A percentile compares a stretch with the other conserved stretches of the same genome.
These are phyloP conservation scores for Metopia argyrocephala DNA, from an alignment of 2,888 invertebrate genomes.

Conservation along the genomic window DNA sequence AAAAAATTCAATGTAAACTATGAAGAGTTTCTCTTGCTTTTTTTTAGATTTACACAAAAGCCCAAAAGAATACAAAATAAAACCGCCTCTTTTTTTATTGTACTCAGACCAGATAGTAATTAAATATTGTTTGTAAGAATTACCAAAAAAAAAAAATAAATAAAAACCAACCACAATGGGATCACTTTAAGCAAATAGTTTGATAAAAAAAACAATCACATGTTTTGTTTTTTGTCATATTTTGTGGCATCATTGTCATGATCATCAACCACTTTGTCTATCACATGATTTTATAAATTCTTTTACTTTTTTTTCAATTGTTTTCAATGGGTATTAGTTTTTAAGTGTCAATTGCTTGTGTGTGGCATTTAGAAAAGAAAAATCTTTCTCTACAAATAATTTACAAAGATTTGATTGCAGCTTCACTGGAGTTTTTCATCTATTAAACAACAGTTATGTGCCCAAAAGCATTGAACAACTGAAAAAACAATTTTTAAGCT, in stretches of 20 bases:
- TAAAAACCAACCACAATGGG: neutral
- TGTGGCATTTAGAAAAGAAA: constrained; percentile 43
- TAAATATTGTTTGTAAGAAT: constrained; percentile 42
- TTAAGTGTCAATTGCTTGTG: constrained; percentile 57
- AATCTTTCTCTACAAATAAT: neutral
- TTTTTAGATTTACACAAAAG: constrained; percentile 14
- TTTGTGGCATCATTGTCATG: constrained; percentile 40
- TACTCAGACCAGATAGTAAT: constrained; percentile 24
- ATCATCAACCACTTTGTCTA: constrained; percentile 15
- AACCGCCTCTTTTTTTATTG: constrained; percentile 53
- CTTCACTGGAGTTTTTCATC: neutral
- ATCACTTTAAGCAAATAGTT: constrained; percentile 1
- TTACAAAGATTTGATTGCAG: constrained; percentile 19
- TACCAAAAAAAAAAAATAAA: neutral
- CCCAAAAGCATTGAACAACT: constrained; percentile 46
- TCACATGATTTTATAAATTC: constrained; percentile 35
- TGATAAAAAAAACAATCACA: constrained; percentile 37
- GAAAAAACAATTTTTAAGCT: constrained; percentile 41
- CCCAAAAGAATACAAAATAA: constrained; percentile 1
- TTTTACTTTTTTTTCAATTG: constrained; percentile 3
- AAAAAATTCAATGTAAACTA: constrained; percentile 11
- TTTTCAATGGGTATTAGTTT: neutral
- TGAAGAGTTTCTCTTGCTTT: constrained; percentile 19
- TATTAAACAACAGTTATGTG: constrained; percentile 49
- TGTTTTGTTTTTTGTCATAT: constrained; percentile 56